phyloP scores from a whole-genome alignment of 2,113 vertebrate genomes.

The Callorhinus ursinus region DNA sequence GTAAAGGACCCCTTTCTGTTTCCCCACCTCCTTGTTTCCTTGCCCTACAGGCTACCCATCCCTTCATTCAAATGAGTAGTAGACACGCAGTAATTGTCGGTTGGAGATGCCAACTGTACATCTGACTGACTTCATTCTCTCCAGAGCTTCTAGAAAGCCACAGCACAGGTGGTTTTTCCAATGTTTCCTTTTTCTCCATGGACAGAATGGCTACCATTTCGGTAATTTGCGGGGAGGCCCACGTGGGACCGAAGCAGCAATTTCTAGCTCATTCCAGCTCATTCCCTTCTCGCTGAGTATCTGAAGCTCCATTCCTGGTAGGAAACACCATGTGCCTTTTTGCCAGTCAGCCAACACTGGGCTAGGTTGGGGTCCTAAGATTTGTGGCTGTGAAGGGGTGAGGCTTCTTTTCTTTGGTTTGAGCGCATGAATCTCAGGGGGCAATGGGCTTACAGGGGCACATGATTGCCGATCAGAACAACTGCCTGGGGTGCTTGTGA shows the following conservation, averaged over 20 bases:
- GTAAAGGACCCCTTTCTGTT: constrained; percentile 53
- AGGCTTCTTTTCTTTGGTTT: neutral
- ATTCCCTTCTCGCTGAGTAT: neutral
- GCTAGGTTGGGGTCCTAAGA: neutral
- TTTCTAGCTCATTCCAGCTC: neutral
- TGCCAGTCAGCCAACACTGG: neutral
- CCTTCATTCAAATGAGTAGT: constrained; percentile 73
- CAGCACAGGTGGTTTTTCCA: constrained; percentile 43
- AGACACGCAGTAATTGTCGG: constrained; percentile 6
- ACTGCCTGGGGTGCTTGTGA: neutral
- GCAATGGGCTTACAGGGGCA: neutral
- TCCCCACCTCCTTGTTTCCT: constrained; percentile 72
- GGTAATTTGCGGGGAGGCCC: neutral
- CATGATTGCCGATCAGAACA: neutral
- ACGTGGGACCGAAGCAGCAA: fast-evolving
- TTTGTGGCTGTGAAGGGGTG: neutral
- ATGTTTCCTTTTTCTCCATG: neutral
- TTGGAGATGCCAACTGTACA: constrained; percentile 49
- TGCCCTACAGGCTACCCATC: constrained; percentile 63
- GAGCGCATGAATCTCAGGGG: neutral
- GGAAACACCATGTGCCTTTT: neutral
- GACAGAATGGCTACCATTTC: neutral
- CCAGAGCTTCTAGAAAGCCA: constrained; percentile 38
- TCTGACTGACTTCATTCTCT: constrained; percentile 52
- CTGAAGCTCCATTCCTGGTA: neutral